A percentile compares a stretch with the other conserved stretches of the same genome.
These are phyloP conservation scores for Picathartes gymnocephalus DNA, from an alignment of 2,113 vertebrate genomes.

Conservation along the genomic window DNA sequence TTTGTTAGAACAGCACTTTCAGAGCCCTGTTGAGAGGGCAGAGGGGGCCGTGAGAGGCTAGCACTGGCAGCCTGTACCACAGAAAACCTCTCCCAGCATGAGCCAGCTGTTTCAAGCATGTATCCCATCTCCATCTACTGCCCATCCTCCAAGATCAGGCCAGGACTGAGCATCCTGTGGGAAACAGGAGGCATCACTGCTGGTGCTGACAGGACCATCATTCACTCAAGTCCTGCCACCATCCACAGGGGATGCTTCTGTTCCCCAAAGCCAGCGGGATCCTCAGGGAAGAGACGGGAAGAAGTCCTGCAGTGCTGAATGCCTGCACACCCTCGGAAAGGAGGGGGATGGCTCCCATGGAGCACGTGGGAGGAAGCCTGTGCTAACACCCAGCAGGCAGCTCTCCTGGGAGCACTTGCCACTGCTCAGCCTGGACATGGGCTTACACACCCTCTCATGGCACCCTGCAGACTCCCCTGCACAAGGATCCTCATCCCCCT, in stretches of 20 bases:
- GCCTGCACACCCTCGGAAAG: background rate
- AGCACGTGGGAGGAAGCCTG: background rate
- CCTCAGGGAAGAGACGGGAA: background rate
- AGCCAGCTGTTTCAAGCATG: constrained; percentile 19
- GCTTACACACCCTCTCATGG: background rate
- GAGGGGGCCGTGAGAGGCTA: constrained; percentile 42
- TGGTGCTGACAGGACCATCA: background rate
- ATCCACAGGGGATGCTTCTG: background rate
- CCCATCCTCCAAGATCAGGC: background rate
- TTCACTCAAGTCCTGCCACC: background rate
- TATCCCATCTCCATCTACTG: background rate
- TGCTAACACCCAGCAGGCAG: background rate
- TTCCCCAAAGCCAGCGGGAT: background rate
- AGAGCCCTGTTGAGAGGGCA: constrained; percentile 4
- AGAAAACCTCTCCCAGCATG: background rate
- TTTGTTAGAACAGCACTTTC: constrained; percentile 46
- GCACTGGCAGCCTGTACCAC: background rate
- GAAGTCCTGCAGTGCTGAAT: background rate
- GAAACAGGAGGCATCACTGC: background rate
- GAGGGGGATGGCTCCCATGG: background rate
- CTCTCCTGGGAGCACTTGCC: background rate
- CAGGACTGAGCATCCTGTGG: background rate
- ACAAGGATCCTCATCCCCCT: background rate
- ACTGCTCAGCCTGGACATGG: background rate
- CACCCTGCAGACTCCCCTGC: background rate